Evolutionary conservation across 2,888 invertebrate species (phyloP), one percentile per base, ranked within the genome.

Genomic region (Polydesmus complanatus): DNA sequence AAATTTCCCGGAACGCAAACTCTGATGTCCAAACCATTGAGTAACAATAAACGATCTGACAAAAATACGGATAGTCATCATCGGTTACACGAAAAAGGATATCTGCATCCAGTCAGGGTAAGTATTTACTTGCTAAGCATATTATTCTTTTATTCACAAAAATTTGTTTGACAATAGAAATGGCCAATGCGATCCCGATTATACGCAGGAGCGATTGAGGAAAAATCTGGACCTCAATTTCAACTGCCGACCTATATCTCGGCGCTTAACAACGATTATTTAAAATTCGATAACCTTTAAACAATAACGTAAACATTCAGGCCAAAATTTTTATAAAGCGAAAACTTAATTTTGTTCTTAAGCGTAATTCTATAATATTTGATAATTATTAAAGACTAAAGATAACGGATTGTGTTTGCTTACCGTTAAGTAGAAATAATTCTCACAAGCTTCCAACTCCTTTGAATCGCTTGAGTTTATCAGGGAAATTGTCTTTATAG

Each of bases 381-480:
- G n/a, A n/a, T n/a, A n/a, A n/a, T n/a, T n/a, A n/a, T n/a, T n/a
- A n/a, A n/a, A n/a, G n/a, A n/a, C n/a, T n/a, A n/a, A n/a, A n/a
- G n/a, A n/a, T n/a, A n/a, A n/a, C n/a, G n/a, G n/a, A n/a, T n/a
- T n/a, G n/a, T n/a, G n/a, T n/a, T n/a, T n/a, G n/a, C n/a, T n/a
- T n/a, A n/a, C n/a, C n/a, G n/a, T n/a, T n/a, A n/a, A n/a, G n/a
- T n/a, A n/a, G n/a, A n/a, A n/a, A n/a, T n/a, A n/a, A n/a, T n/a
- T n/a, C 49, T 69, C 65, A 94, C 72, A 94, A 78, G 72, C 88
- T 89, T 54, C 94, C 94, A 68, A 95, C 86, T 70, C 88, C 83
- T 65, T 89, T 91, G 71, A 90, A 94, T 58, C 86, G 78, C 70
- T 90, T 93, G 19, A 95, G 80, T 70, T 88, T 86, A 61, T 86